Conservation (phyloP, 2,888 invertebrate species). For the Amiota minor region DNA sequence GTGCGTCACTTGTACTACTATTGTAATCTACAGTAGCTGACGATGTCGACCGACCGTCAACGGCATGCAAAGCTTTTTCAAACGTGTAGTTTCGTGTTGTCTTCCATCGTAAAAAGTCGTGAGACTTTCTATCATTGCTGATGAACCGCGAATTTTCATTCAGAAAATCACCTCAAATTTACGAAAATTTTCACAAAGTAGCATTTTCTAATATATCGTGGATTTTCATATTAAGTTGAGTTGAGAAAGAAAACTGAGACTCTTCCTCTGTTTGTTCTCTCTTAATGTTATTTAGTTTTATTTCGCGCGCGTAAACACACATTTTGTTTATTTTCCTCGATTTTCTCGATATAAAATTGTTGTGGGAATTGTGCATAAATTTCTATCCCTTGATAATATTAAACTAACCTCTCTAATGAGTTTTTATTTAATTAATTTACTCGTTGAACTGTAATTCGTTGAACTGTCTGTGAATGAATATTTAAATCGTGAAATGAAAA, state of each 20-base stretch:
- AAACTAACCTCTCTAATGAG: not conserved
- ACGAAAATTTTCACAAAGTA: not conserved
- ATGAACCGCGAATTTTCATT: too few relatives aligned
- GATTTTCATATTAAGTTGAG: not conserved
- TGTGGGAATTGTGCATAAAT: not conserved
- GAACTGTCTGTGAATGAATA: constrained; percentile 2
- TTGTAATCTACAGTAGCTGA: constrained; percentile 2
- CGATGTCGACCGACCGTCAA: not conserved
- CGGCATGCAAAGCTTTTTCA: not conserved
- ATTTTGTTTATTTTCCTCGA: not conserved
- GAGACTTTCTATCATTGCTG: not conserved
- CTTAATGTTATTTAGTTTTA: not conserved
- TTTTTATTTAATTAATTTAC: constrained; percentile 19
- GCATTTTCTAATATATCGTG: not conserved
- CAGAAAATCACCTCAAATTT: not conserved
- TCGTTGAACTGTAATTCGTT: not conserved
- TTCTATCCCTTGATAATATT: constrained; percentile 7
- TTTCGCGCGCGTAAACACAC: constrained; percentile 11
- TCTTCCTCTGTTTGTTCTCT: not conserved
- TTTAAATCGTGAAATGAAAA: not conserved
- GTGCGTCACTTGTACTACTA: not conserved
- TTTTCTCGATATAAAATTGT: not conserved
- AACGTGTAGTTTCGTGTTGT: constrained; percentile 11
- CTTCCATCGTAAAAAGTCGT: constrained; percentile 13
- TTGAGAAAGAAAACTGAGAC: not conserved